A percentile compares a stretch with the other conserved stretches of the same genome.
phyloP scores from a whole-genome alignment of 2,888 invertebrate genomes.

The Xestobium rufovillosum region DNA sequence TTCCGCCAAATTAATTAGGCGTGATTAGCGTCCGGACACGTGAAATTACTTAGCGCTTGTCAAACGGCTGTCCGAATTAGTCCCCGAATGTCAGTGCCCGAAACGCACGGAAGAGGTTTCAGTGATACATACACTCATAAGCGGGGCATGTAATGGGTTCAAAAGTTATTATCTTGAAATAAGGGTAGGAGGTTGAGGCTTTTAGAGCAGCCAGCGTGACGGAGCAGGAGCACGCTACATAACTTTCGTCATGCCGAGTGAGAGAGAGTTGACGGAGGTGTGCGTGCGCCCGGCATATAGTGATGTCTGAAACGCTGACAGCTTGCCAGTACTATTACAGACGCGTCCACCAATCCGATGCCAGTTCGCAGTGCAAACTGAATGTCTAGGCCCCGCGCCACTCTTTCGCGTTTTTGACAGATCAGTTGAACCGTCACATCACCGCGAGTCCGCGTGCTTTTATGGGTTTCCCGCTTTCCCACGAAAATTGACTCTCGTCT shows the following conservation, averaged over 20 bases:
- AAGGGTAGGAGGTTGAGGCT: constrained; percentile 42
- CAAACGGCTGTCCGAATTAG: constrained; percentile 30
- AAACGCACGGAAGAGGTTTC: not conserved
- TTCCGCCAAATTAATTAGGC: too few species aligned
- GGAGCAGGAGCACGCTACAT: constrained; percentile 21
- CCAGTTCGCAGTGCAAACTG: constrained; percentile 42
- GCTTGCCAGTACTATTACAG: constrained; percentile 44
- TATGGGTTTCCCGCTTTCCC: constrained; percentile 27
- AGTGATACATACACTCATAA: constrained; percentile 5
- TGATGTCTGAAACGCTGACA: constrained; percentile 48
- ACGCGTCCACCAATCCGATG: constrained; percentile 42
- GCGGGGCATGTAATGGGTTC: constrained; percentile 32
- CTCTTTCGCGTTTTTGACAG: constrained; percentile 33
- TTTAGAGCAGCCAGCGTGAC: constrained; percentile 37
- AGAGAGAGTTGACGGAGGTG: constrained; percentile 33
- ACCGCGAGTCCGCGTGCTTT: constrained; percentile 34
- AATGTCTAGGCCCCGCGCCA: constrained; percentile 34
- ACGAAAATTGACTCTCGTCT: not conserved
- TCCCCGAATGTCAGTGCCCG: constrained; percentile 18
- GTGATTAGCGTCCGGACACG: constrained; percentile 36
- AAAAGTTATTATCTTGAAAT: constrained; percentile 41
- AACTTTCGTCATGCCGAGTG: constrained; percentile 19
- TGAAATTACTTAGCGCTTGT: constrained; percentile 35
- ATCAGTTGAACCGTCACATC: constrained; percentile 33
- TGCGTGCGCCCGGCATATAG: constrained; percentile 40